Base-by-base conservation (phyloP, 2,113 vertebrate species). In the Hylia prasina region DNA sequence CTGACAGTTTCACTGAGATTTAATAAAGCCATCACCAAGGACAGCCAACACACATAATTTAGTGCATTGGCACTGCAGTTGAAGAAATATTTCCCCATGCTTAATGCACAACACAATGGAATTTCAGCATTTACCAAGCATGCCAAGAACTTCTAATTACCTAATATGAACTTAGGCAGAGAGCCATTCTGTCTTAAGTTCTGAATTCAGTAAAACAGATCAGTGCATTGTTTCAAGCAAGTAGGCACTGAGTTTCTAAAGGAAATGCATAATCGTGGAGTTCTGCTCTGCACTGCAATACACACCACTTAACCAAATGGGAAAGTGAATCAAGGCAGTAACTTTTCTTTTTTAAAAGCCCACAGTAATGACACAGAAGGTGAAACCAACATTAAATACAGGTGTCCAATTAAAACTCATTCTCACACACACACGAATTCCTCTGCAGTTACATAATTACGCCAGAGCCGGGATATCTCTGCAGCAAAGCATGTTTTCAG, bases 321-420 rank as follows among this genome's bases (percentile, higher is more conserved):
- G 9, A 50, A 90, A 93, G 64, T 40, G 90, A 42, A 86, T 75
- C 33, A 57, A 65, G 48, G 91, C 51, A 79, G 35, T 21, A 64
- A 75, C 40, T 58, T 51, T 40, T 47, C 9, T 54, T 30, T 73
- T 47, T 44, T 24, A 33, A 63, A 82, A 88, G 51, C 54, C 75
- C 85, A 23, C 23, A 6, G 35, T 94, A 97, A 90, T 50, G 78
- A 93, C 40, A 87, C 39, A 95, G 89, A 87, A 96, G 88, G 61
- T 82, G 56, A 98, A 97, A 87, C 39, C 48, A 96, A 64, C 90
- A 84, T 94, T 90, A 96, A 98, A 91, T 92, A 84, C 96, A 97
- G 96, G 95, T 97, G 72, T 96, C 95, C 94, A 95, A 97, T 97
- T 98, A 97, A 97, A 97, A 70, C 91, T 60, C 45, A 30, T 96